These are phyloP conservation scores for Cheilosia impressa DNA, from an alignment of 2,888 invertebrate genomes.

Conservation along the genomic window DNA sequence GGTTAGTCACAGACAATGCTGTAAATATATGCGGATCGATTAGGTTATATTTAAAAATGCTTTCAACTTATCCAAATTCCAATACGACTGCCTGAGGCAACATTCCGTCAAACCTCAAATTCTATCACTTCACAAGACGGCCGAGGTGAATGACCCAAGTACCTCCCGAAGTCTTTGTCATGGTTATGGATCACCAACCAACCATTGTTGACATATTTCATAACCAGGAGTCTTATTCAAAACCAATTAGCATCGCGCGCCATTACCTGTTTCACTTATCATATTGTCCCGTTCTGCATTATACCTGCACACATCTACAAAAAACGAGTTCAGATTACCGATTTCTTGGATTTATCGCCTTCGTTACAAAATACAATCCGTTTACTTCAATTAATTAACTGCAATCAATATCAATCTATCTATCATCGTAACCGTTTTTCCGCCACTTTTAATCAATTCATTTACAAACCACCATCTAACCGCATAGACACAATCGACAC, in stretches of 20 bases:
- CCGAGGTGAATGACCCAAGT: constrained; percentile 15
- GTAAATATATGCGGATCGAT: no score
- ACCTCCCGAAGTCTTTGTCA: constrained; percentile 2
- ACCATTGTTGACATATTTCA: no score
- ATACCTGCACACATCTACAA: not conserved
- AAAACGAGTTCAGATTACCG: constrained; percentile 11
- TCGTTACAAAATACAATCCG: constrained; percentile 51
- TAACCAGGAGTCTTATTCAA: not conserved
- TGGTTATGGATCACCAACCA: not conserved
- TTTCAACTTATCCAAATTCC: no score
- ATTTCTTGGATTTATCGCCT: constrained; percentile 48
- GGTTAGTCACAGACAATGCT: no score
- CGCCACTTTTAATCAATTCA: constrained; percentile 73
- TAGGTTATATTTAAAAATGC: no score
- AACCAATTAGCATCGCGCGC: constrained; percentile 5
- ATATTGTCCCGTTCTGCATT: not conserved
- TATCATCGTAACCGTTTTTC: constrained; percentile 69
- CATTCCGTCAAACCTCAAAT: not conserved
- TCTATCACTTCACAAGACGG: not conserved
- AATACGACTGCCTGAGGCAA: not conserved
- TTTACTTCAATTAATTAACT: constrained; percentile 69
- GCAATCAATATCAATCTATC: constrained; percentile 71
- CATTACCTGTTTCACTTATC: not conserved
- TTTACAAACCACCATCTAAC: constrained; percentile 66
- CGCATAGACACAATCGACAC: constrained; percentile 55